Conservation (phyloP, 2,113 vertebrate genomes). For the Recurvirostra avosetta region DNA sequence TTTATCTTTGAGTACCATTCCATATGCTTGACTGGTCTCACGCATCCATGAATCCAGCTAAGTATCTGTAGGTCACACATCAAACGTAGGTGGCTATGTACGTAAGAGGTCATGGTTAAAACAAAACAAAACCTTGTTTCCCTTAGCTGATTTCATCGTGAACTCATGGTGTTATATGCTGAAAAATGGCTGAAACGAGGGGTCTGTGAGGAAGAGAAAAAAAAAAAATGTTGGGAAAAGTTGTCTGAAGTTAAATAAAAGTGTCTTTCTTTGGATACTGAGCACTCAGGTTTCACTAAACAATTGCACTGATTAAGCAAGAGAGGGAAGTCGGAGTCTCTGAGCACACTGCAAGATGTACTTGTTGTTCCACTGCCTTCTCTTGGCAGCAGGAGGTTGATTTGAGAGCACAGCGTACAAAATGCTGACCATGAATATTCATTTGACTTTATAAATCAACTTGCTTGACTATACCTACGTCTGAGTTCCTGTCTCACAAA, state of each 20-base stretch:
- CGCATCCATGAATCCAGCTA: not conserved
- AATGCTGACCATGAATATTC: slow-evolving; percentile 20
- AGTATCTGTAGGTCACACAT: not conserved
- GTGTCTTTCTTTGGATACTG: not conserved
- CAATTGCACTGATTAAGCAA: not conserved
- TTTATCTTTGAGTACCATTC: not conserved
- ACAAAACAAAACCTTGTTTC: not conserved
- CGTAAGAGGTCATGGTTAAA: not conserved
- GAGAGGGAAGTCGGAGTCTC: not conserved
- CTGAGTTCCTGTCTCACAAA: not conserved
- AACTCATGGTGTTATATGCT: not conserved
- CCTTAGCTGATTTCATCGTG: not conserved
- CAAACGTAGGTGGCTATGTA: accelerated
- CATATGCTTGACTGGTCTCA: not conserved
- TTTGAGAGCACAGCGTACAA: not conserved
- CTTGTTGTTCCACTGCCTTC: not conserved
- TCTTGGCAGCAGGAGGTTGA: slow-evolving; percentile 2
- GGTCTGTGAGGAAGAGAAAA: not conserved
- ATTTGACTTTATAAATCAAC: slow-evolving; percentile 20
- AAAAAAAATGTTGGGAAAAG: not conserved
- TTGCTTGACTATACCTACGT: not conserved
- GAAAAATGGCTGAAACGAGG: not conserved
- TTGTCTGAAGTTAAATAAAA: not conserved
- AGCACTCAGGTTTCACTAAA: not conserved
- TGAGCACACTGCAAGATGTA: not conserved